Base-by-base conservation (phyloP, 2,113 vertebrate genomes). In the Scophthalmus maximus region DNA sequence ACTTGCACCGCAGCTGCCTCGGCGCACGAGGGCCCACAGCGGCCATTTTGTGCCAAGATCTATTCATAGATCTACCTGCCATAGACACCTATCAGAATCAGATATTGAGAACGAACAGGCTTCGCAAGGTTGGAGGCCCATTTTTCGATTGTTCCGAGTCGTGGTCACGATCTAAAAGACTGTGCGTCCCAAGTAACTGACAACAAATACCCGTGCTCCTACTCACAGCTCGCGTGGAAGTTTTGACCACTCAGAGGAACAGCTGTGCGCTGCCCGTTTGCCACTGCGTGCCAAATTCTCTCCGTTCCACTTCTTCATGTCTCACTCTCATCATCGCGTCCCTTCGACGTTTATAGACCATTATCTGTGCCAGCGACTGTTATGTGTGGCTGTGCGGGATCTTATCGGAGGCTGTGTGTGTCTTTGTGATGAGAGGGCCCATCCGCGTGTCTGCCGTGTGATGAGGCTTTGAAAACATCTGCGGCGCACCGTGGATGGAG, bases 31-130 rank as follows among this genome's bases (percentile, higher is more conserved):
- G 34, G 77, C 84, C 82, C 57, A 58, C 59, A 81, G 71, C 56
- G 64, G 81, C 77, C 81, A 80, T 87, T 79, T 83, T 73, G 63
- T 79, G 85, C 82, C 85, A 78, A 60, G 57, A 57, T 60, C 76
- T 70, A 77, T 79, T 83, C 76, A 65, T 22, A 51, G 50, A 56
- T 76, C 32, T 53, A 77, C 78, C 74, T 85, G 81, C 76, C 47
- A 71, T 34, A 7, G 70, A 81, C 70, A 61, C 44, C 71, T n/a
- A n/a, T n/a, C n/a, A n/a, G n/a, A n/a, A n/a, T n/a, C n/a, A n/a
- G n/a, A n/a, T n/a, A n/a, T n/a, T n/a, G n/a, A n/a, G n/a, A n/a
- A n/a, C n/a, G n/a, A n/a, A n/a, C n/a, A n/a, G n/a, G n/a, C n/a
- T n/a, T n/a, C n/a, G n/a, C n/a, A n/a, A n/a, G n/a, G n/a, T n/a